Conservation (phyloP, 2,113 vertebrate species). For the Pomatostomus ruficeps region DNA sequence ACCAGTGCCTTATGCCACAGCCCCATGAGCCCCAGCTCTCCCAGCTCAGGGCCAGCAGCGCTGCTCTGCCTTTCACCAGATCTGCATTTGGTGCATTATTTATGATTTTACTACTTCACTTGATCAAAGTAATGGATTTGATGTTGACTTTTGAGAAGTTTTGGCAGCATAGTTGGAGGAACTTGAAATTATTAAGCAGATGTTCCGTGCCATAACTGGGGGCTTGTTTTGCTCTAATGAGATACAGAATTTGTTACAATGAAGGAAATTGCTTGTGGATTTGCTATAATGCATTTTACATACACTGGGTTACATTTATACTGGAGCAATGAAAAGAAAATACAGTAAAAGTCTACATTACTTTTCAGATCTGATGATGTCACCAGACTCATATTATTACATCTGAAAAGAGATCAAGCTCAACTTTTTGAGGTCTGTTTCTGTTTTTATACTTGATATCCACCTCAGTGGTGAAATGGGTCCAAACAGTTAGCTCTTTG, state of each 20-base stretch:
- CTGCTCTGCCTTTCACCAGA: neutral
- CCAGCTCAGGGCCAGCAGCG: neutral
- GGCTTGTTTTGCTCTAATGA: conserved; percentile 53
- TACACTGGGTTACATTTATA: conserved; percentile 14
- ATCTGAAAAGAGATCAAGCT: conserved; percentile 1
- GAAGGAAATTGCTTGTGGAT: conserved; percentile 56
- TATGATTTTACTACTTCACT: neutral
- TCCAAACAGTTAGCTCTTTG: conserved; percentile 24
- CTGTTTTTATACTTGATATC: conserved; percentile 44
- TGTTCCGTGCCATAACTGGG: conserved; percentile 33
- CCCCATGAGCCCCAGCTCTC: neutral
- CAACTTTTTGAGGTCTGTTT: conserved; percentile 35
- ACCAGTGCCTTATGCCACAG: neutral
- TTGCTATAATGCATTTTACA: conserved; percentile 67
- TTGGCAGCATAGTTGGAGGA: conserved; percentile 27
- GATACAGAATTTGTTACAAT: conserved; percentile 56
- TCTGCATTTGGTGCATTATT: neutral
- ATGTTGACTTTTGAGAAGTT: conserved; percentile 17
- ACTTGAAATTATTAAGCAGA: conserved; percentile 68
- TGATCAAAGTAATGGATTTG: conserved; percentile 9
- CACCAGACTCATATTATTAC: conserved; percentile 33
- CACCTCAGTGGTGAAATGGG: neutral
- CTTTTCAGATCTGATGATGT: conserved; percentile 61
- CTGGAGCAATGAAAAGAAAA: conserved; percentile 20
- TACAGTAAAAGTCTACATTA: conserved; percentile 35